phyloP scores from a whole-genome alignment of 2,797 vertebrate species.

The Oryzias sinensis region DNA sequence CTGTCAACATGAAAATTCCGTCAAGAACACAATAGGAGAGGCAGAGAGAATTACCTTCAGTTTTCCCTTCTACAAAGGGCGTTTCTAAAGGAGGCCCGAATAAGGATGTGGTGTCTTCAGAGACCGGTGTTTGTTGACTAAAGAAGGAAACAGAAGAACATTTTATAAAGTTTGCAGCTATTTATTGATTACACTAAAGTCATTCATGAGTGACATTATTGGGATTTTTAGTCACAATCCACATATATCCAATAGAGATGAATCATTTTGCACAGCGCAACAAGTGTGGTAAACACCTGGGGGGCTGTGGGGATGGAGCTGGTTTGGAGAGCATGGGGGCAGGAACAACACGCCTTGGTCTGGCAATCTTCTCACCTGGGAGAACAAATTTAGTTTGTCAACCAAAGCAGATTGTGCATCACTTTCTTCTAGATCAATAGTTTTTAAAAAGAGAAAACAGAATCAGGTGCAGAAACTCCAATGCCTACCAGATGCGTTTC shows the following conservation, averaged over 20 bases:
- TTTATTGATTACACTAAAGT: too few relatives aligned
- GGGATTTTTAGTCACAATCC: too few relatives aligned
- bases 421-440: constrained; percentile 1
- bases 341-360: constrained; percentile 87
- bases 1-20: constrained; percentile 9
- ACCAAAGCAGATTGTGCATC: neutral
- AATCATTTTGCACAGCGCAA: too few relatives aligned
- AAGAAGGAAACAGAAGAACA: constrained; percentile 1
- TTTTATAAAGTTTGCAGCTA: neutral
- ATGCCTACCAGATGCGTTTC: constrained; percentile 93
- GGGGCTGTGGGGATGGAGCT: constrained; percentile 78
- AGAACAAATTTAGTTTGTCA: constrained; percentile 5
- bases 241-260: too few relatives aligned
- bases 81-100: constrained; percentile 95
- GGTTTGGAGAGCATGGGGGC: constrained; percentile 57
- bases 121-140: constrained; percentile 78
- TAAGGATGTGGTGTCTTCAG: constrained; percentile 83
- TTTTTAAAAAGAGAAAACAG: constrained; percentile 1
- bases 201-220: too few relatives aligned
- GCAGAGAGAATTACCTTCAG: constrained; percentile 80
- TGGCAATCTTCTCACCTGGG: constrained; percentile 91
- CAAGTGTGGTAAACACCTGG: constrained; percentile 70
- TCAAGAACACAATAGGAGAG: constrained; percentile 3
- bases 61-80: constrained; percentile 88
- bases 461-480: neutral